Base-by-base conservation (phyloP, 92 coral and sea anemone genomes). In the Ricordea florida region DNA sequence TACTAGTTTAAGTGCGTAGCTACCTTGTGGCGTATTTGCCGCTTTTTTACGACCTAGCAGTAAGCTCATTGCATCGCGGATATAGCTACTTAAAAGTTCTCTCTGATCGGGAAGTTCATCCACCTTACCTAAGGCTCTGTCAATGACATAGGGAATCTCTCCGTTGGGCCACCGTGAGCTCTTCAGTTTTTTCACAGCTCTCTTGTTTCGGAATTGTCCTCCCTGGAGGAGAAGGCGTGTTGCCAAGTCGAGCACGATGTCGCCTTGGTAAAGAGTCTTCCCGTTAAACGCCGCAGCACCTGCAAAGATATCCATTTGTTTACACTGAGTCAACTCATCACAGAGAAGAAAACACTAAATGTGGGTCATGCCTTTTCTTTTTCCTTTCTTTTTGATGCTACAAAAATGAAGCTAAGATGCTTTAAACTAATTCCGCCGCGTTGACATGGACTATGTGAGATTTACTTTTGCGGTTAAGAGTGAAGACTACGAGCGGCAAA, bases 101-200 rank as follows among this genome's bases (percentile, higher is more conserved):
- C 36, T 17, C 14, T 13, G 17, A 26, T 43, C 6, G 10, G 33
- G 4, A 31, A 37, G 10, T 18, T 16, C 20, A 20, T 32, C 33
- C 10, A 51, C 61, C 98, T 89, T 78, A 96, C 99, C 89, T 35
- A 96, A 78, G 35, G 68, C 73, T 37, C 74, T 85, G 87, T 90
- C 92, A 15, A 92, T 77, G 27, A 82, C 87, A 61, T 48, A 96
- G 18, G 99, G 99, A 7, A 96, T 88, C 45, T 69, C 85, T 27
- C 97, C 97, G 47, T 93, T 90, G 30, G 87, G 92, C 99, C 99
- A 96, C 55, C 99, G 90, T 26, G 89, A 84, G 6, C 42, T 41
- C 23, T 79, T 50, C 23, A 72, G 52, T 56, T 88, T 90, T 70
- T 92, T 96, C 1, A 92, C 94, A 1, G 99, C 99, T 67, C 99